Percentiles rank a stretch among this genome's conserved stretches.
These are phyloP conservation scores for Plebejus argus DNA, from an alignment of 2,888 invertebrate genomes.

Conservation along the genomic window DNA sequence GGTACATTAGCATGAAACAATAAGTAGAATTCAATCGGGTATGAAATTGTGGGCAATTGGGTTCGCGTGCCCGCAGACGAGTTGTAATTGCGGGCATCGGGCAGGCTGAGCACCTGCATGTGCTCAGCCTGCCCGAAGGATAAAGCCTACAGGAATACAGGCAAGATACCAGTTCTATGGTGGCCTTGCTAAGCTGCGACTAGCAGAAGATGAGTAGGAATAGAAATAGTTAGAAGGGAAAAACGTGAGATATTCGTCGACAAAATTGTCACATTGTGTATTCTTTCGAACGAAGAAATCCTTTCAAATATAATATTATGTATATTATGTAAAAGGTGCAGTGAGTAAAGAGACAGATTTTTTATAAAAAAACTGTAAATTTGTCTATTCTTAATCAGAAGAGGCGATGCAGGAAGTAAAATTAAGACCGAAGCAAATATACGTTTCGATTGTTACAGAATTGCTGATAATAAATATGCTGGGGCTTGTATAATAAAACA, in stretches of 20 bases:
- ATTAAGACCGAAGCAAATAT: not conserved
- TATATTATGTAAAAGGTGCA: too few species aligned
- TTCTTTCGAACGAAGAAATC: too few species aligned
- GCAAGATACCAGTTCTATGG: not conserved
- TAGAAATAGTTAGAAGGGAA: too few species aligned
- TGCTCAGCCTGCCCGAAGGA: too few species aligned
- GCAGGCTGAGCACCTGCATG: constrained; percentile 5
- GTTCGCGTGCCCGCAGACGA: constrained; percentile 19
- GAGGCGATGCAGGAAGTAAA: not conserved
- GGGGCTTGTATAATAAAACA: constrained; percentile 5
- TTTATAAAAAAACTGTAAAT: too few species aligned
- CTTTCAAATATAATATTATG: too few species aligned
- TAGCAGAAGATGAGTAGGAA: not conserved
- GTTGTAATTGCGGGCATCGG: not conserved
- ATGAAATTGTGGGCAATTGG: constrained; percentile 23
- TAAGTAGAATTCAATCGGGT: constrained; percentile 30
- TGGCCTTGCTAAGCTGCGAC: not conserved
- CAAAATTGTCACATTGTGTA: too few species aligned
- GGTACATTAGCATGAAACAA: constrained; percentile 13
- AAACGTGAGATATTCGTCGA: too few species aligned
- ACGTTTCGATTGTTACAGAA: not conserved
- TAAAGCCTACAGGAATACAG: not conserved
- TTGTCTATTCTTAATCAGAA: too few species aligned
- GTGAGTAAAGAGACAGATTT: too few species aligned
- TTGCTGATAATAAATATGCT: not conserved